Evolutionary conservation across 1,140 invertebrate species (phyloP).

Genomic region (Lepidurus packardi): DNA sequence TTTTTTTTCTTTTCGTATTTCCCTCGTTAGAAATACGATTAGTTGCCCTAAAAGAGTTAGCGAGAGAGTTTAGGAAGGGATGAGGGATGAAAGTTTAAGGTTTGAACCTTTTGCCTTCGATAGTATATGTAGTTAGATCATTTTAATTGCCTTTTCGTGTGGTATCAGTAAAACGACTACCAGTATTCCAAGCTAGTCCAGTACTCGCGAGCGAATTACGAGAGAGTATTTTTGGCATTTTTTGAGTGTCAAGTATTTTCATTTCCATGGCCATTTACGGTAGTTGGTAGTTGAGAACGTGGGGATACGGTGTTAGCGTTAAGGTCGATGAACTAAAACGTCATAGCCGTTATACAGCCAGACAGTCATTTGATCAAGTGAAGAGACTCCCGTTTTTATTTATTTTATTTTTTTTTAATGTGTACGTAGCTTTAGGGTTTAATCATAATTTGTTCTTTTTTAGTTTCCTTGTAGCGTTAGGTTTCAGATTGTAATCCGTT

Average conservation of each 20-base stretch:
- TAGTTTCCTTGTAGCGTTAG: neutral
- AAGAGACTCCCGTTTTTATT: neutral
- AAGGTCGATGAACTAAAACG: constrained; percentile 18
- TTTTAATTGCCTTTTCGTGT: neutral
- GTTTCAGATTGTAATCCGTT: too few species aligned
- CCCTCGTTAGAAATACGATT: too few species aligned
- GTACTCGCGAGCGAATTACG: neutral
- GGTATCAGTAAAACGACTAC: neutral
- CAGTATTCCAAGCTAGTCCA: neutral
- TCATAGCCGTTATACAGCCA: neutral
- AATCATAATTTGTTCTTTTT: neutral
- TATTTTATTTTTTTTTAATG: neutral
- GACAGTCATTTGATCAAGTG: constrained; percentile 19
- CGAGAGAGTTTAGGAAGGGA: too few species aligned
- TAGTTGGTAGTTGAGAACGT: neutral
- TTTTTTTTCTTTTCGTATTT: neutral
- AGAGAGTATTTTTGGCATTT: neutral
- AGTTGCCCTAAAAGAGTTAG: too few species aligned
- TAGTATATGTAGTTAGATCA: neutral
- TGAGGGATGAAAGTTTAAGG: too few species aligned
- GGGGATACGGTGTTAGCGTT: neutral
- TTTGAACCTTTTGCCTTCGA: too few species aligned
- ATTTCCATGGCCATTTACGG: too few species aligned
- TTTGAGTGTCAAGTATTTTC: neutral
- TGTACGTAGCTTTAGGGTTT: neutral